Percentiles rank a stretch among this genome's conserved stretches.
These are phyloP conservation scores for Poeciliopsis retropinna DNA, from an alignment of 2,113 vertebrate species.

Conservation along the genomic window DNA sequence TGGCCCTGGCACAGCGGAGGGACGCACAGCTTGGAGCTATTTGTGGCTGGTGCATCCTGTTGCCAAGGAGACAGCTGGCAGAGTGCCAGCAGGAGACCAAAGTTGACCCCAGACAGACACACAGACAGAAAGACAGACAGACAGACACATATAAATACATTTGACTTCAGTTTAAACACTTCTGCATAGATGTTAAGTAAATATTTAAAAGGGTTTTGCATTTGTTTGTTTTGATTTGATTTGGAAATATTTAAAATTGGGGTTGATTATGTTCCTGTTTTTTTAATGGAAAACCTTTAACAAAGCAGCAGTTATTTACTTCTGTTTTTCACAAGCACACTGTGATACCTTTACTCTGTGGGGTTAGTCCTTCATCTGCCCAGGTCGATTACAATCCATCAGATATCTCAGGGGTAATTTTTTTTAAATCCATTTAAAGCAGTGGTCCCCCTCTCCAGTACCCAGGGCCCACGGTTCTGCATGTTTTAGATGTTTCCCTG, in stretches of 20 bases:
- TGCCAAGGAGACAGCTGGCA: slow-evolving; percentile 76
- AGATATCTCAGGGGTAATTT: neutral
- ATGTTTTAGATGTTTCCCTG: too few species aligned
- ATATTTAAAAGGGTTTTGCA: neutral
- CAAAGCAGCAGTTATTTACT: neutral
- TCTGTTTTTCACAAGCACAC: neutral
- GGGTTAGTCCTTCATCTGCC: slow-evolving; percentile 3
- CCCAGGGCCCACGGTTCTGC: too few species aligned
- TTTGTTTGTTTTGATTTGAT: neutral
- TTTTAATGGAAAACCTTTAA: neutral
- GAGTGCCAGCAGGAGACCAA: slow-evolving; percentile 69
- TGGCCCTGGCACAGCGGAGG: slow-evolving; percentile 40
- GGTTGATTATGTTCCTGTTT: neutral
- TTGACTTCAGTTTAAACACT: neutral
- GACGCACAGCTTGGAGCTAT: slow-evolving; percentile 65
- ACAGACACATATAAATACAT: slow-evolving; percentile 18
- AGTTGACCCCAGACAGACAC: slow-evolving; percentile 57
- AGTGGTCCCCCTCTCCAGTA: too few species aligned
- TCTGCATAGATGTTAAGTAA: neutral
- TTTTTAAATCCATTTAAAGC: neutral
- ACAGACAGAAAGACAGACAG: slow-evolving; percentile 35
- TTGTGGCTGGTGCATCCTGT: slow-evolving; percentile 75
- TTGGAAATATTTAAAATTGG: neutral
- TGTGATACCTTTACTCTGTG: too few species aligned
- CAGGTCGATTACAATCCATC: slow-evolving; percentile 19